Evolutionary conservation across 2,888 invertebrate species (phyloP).

Genomic region (Zaprionus lineosus): DNA sequence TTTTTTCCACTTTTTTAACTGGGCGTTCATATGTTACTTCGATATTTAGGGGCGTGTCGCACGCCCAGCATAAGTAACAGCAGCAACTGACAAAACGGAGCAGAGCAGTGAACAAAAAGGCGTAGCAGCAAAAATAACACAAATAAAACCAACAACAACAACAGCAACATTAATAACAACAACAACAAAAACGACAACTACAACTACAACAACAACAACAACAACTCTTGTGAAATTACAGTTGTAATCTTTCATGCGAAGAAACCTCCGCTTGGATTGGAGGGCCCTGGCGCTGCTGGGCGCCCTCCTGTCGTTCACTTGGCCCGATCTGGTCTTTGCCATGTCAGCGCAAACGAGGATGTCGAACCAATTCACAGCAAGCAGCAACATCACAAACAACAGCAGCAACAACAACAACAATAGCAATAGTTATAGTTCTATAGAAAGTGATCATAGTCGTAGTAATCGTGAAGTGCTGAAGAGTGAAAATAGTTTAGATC

Average conservation of each 20-base stretch:
- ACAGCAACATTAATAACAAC: neutral
- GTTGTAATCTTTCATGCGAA: conserved; percentile 80
- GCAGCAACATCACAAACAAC: conserved; percentile 12
- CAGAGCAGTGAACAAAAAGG: conserved; percentile 25
- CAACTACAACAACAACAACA: conserved; percentile 10
- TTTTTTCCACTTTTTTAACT: conserved; percentile 16
- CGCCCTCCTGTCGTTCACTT: conserved; percentile 83
- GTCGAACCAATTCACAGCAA: conserved; percentile 36
- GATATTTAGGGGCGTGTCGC: conserved; percentile 65
- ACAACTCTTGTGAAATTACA: conserved; percentile 44
- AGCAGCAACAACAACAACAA: conserved; percentile 23
- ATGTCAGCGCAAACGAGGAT: conserved; percentile 75
- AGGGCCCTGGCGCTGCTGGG: conserved; percentile 84
- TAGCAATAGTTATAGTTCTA: conserved; percentile 55
- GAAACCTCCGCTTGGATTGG: conserved; percentile 81
- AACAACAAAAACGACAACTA: conserved; percentile 20
- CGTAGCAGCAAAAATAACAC: conserved; percentile 10
- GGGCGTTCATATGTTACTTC: conserved; percentile 68
- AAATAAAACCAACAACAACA: neutral
- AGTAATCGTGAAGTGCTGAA: conserved; percentile 54
- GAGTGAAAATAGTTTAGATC: conserved; percentile 67
- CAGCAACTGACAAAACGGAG: conserved; percentile 41
- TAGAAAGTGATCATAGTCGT: conserved; percentile 71
- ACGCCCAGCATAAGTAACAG: conserved; percentile 55
- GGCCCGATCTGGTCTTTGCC: conserved; percentile 79